Conservation (phyloP, 2,888 invertebrate genomes). For the Actias luna region DNA sequence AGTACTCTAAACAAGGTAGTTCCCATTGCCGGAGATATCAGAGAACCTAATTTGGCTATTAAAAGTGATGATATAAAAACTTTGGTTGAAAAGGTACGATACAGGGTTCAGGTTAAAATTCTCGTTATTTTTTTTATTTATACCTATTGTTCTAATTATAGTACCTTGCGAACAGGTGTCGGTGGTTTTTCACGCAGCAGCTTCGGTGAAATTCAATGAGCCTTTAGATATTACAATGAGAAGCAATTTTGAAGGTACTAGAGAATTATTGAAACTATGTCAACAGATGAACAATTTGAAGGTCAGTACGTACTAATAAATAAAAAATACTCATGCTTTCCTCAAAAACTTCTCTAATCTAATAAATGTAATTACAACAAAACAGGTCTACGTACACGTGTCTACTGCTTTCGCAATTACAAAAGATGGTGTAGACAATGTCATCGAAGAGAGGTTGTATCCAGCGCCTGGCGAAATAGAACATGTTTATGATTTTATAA, state of each 20-base stretch:
- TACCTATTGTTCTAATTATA: too few relatives aligned
- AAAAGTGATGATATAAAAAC: constrained; percentile 59
- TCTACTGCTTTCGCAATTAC: background rate
- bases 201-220: constrained; percentile 48
- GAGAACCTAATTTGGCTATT: constrained; percentile 87
- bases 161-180: constrained; percentile 77
- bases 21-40: constrained; percentile 88
- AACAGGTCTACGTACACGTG: background rate
- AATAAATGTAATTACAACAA: too few relatives aligned
- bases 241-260: constrained; percentile 50
- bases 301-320: constrained; percentile 36
- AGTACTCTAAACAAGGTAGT: constrained; percentile 84
- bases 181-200: constrained; percentile 54
- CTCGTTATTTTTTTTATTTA: too few relatives aligned
- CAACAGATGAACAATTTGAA: constrained; percentile 44
- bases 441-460: background rate
- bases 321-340: too few relatives aligned
- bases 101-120: too few relatives aligned
- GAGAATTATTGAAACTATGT: constrained; percentile 40
- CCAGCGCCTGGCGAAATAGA: background rate
- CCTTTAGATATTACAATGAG: constrained; percentile 38
- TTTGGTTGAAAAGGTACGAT: constrained; percentile 20
- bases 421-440: background rate
- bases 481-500: background rate
- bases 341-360: too few relatives aligned